Evolutionary conservation across 2,113 vertebrate species (phyloP), one percentile per base, ranked within the genome.

Genomic region (Cyanocitta stelleri): DNA sequence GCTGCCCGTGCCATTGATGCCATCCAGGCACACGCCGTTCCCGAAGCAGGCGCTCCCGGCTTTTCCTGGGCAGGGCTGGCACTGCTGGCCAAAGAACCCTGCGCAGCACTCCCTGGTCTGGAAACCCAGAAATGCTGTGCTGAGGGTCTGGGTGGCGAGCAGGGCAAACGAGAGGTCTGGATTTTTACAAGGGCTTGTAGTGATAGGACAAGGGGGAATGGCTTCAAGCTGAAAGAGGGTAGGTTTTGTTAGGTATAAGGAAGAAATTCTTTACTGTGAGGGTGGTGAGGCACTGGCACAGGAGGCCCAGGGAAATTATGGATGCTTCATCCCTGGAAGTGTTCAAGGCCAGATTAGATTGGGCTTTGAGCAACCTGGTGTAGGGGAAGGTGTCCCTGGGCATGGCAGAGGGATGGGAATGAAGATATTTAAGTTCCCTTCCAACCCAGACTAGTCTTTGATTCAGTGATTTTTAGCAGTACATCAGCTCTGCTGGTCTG

Each of bases 51-150:
- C 78, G 1, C 81, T 97, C 59, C 96, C 97, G 7, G 83, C 86
- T 3, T 82, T 85, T 8, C 99, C 98, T 0, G 99, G 99, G 92
- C 99, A 99, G 4, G 97, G 84, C 96, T 99, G 98, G 71, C 99
- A 99, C 85, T 99, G 98, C 33, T 95, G 75, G 3, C 99, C 98
- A 2, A 98, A 99, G 95, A 98, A 99, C 4, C 99, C 99, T 0
- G 90, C 91, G 3, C 99, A 99, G 94, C 99, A 99, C 16, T 95
- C 92, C 62, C 27, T 97, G 1, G 62, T 98, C 99, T 99, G 97
- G 7, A 97, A 96, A 81, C 3, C 14, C 46, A 96, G 49, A 87
- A 83, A 69, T 3, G 55, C 23, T 0, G 1, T 6, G 67, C 35
- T 69, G 79, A 56, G 39, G 19, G 7, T 15, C 12, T 5, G 52